These are phyloP conservation scores for Ara ararauna DNA, from an alignment of 2,797 vertebrate genomes.

Conservation along the genomic window DNA sequence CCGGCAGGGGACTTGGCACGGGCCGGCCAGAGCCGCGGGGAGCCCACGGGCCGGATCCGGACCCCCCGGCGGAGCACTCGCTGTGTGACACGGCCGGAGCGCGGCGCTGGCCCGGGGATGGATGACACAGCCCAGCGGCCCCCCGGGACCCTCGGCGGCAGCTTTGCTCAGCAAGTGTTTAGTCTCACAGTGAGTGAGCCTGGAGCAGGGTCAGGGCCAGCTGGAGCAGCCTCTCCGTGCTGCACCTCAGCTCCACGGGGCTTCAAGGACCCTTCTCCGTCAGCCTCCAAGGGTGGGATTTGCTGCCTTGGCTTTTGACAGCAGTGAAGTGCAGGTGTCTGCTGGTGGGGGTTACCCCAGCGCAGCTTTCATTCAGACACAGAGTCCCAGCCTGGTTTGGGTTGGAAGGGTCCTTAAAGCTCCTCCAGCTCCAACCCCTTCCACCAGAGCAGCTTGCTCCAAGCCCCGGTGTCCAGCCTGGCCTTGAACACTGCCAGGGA, in stretches of 20 bases:
- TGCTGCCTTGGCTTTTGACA: accelerated
- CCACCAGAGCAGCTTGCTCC: too few species aligned
- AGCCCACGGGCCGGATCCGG: neutral
- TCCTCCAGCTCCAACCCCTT: neutral
- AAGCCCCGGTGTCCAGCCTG: too few species aligned
- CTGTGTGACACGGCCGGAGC: constrained; percentile 23
- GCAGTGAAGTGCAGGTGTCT: neutral
- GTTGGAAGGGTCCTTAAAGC: neutral
- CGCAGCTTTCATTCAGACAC: neutral
- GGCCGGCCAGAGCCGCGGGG: neutral
- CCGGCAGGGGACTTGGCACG: constrained; percentile 16
- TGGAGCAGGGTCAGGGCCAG: neutral
- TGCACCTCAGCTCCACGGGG: accelerated
- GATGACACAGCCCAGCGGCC: constrained; percentile 18
- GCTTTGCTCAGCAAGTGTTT: constrained; percentile 37
- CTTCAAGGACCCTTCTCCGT: neutral
- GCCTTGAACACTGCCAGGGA: too few species aligned
- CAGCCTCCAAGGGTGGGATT: neutral
- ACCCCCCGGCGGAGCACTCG: neutral
- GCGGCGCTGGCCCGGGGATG: neutral
- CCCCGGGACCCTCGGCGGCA: neutral
- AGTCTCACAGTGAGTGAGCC: neutral
- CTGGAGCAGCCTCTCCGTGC: neutral
- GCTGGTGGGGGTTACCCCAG: neutral
- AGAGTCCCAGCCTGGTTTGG: neutral